Evolutionary conservation across 2,888 invertebrate species (phyloP).

Genomic region (Sminthurides aquaticus): DNA sequence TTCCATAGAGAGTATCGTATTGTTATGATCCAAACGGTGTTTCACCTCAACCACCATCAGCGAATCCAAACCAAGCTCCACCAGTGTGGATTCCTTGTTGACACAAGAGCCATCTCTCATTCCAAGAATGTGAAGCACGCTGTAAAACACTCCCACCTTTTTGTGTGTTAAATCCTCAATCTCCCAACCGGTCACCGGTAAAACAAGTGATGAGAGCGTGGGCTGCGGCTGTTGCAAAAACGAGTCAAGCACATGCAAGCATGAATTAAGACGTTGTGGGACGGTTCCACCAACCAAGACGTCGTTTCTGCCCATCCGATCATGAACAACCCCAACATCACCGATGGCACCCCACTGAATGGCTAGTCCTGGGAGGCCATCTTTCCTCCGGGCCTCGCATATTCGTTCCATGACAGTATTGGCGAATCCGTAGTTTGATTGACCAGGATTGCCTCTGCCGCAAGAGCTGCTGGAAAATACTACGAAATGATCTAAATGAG

Average conservation of each 20-base stretch:
- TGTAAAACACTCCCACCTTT: constrained; percentile 51
- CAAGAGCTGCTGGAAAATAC: constrained; percentile 55
- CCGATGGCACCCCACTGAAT: too few relatives aligned
- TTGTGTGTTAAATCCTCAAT: constrained; percentile 34
- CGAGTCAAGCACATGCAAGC: constrained; percentile 59
- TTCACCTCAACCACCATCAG: constrained; percentile 96
- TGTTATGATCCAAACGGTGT: constrained; percentile 80
- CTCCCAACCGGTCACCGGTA: constrained; percentile 71
- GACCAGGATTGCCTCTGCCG: constrained; percentile 55
- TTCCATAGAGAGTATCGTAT: constrained; percentile 74
- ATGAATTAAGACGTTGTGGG: constrained; percentile 76
- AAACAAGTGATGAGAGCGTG: constrained; percentile 74
- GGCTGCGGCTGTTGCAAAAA: constrained; percentile 62
- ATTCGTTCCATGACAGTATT: constrained; percentile 56
- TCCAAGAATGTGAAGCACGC: constrained; percentile 60
- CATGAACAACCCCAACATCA: constrained; percentile 54
- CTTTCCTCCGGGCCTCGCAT: constrained; percentile 49
- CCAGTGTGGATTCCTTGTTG: constrained; percentile 58
- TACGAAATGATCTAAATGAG: constrained; percentile 50
- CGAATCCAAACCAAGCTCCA: constrained; percentile 93
- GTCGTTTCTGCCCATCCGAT: constrained; percentile 52
- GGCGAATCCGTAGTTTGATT: constrained; percentile 56
- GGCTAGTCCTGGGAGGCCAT: constrained; percentile 51
- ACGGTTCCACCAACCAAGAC: constrained; percentile 64
- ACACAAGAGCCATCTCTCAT: constrained; percentile 76